phyloP scores from a whole-genome alignment of 23 tunicate species.

The Clavelina lepadiformis region DNA sequence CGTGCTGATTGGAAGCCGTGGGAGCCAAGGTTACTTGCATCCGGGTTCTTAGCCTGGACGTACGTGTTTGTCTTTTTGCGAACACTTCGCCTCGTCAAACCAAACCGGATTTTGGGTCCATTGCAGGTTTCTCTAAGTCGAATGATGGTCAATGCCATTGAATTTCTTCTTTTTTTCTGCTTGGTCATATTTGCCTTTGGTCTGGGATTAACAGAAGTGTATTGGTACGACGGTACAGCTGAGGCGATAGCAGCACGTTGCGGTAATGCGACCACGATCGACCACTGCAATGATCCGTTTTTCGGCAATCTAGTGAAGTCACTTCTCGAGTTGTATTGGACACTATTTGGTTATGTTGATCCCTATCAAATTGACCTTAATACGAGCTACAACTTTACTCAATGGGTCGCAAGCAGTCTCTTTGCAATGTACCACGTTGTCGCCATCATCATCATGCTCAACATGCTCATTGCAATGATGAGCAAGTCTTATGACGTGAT shows the following conservation, averaged over 20 bases:
- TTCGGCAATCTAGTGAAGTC: slow-evolving; percentile 14
- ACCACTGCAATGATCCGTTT: background rate
- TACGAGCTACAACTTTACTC: slow-evolving; percentile 41
- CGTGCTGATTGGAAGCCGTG: slow-evolving; percentile 14
- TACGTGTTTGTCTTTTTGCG: slow-evolving; percentile 24
- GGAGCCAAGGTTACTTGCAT: slow-evolving; percentile 31
- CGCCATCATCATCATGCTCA: slow-evolving; percentile 74
- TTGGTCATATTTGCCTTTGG: slow-evolving; percentile 46
- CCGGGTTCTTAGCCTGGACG: slow-evolving; percentile 17
- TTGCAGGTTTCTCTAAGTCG: slow-evolving; percentile 46
- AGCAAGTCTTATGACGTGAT: slow-evolving; percentile 54
- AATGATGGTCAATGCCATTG: slow-evolving; percentile 36
- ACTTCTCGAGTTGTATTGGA: slow-evolving; percentile 55
- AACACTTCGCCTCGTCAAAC: slow-evolving; percentile 28
- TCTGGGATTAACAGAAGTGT: slow-evolving; percentile 45
- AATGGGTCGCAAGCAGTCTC: slow-evolving; percentile 16
- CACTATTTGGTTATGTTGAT: slow-evolving; percentile 64
- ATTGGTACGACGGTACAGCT: slow-evolving; percentile 45
- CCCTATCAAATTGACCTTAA: slow-evolving; percentile 16
- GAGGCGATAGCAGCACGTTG: slow-evolving; percentile 25
- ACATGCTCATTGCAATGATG: slow-evolving; percentile 97
- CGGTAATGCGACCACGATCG: background rate
- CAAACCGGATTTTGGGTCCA: slow-evolving; percentile 29
- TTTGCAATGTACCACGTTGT: slow-evolving; percentile 48
- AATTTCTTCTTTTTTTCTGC: slow-evolving; percentile 28